Conservation (phyloP, 2,797 vertebrate genomes). For the Scolopax rusticola region DNA sequence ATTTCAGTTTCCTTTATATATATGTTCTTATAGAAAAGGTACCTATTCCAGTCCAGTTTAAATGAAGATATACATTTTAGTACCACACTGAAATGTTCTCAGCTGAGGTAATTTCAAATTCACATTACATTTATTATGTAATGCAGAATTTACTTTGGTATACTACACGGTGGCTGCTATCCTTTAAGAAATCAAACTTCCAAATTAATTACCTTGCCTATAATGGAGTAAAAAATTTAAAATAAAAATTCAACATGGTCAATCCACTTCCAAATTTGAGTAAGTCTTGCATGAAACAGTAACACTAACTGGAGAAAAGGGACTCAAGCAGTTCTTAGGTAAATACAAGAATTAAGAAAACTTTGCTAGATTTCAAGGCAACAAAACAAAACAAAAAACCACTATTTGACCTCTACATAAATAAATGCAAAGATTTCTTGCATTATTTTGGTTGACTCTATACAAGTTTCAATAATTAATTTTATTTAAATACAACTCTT, state of each 20-base stretch:
- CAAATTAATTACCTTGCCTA: background rate
- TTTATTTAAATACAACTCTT: conserved; percentile 69
- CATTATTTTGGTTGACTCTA: conserved; percentile 54
- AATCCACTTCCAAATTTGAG: background rate
- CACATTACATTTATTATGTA: background rate
- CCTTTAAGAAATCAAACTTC: background rate
- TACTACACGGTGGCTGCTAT: background rate
- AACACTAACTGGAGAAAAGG: background rate
- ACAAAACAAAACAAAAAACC: background rate
- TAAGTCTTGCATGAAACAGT: background rate
- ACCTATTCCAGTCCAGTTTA: conserved; percentile 22
- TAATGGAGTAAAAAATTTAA: background rate
- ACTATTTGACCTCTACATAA: conserved; percentile 40
- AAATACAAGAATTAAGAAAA: background rate
- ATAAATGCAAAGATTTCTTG: conserved; percentile 50
- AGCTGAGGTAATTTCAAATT: background rate
- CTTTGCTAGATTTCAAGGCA: conserved; percentile 6
- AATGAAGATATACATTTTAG: background rate
- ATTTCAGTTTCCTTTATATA: conserved; percentile 23
- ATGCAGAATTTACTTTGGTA: conserved; percentile 14
- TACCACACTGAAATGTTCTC: background rate
- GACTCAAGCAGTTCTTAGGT: background rate
- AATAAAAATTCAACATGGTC: background rate
- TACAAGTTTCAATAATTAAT: conserved; percentile 45
- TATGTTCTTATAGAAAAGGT: background rate